Conservation (phyloP, 2,888 invertebrate genomes). For the Zygaena filipendulae region DNA sequence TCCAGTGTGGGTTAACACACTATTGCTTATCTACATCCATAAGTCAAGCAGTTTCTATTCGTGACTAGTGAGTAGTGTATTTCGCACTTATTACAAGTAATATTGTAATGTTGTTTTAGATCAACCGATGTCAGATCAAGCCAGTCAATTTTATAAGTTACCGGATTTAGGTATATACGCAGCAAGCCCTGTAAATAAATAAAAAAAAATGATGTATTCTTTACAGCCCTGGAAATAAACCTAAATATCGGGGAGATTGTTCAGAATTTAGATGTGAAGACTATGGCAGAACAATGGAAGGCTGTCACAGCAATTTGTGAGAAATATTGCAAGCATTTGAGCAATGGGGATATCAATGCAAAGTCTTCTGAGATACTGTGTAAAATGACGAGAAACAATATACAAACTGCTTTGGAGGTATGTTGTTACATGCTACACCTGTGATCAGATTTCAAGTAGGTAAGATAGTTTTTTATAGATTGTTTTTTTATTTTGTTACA, state of each 20-base stretch:
- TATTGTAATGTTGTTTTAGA: too few species aligned
- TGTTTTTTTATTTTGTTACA: slow-evolving; percentile 1
- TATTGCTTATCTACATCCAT: too few species aligned
- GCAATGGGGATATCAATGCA: slow-evolving; percentile 31
- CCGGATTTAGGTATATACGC: too few species aligned
- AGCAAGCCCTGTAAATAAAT: too few species aligned
- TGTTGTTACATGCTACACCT: slow-evolving; percentile 3
- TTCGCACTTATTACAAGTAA: too few species aligned
- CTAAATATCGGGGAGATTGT: slow-evolving; percentile 55
- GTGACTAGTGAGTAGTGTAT: too few species aligned
- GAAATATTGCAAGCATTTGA: slow-evolving; percentile 41
- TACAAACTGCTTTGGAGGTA: slow-evolving; percentile 39
- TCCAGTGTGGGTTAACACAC: too few species aligned
- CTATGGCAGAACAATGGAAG: slow-evolving; percentile 69
- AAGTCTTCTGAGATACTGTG: slow-evolving; percentile 33
- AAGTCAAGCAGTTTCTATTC: too few species aligned
- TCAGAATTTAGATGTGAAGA: slow-evolving; percentile 57
- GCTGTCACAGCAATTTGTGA: slow-evolving; percentile 51
- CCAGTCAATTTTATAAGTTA: too few species aligned
- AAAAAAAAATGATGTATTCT: too few species aligned
- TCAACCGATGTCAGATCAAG: too few species aligned
- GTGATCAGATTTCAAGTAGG: not conserved
- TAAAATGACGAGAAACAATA: slow-evolving; percentile 29
- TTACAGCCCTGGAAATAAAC: slow-evolving; percentile 55
- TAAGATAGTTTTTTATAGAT: not conserved